Conservation (phyloP, 2,888 invertebrate genomes). For the Congeria kusceri region DNA sequence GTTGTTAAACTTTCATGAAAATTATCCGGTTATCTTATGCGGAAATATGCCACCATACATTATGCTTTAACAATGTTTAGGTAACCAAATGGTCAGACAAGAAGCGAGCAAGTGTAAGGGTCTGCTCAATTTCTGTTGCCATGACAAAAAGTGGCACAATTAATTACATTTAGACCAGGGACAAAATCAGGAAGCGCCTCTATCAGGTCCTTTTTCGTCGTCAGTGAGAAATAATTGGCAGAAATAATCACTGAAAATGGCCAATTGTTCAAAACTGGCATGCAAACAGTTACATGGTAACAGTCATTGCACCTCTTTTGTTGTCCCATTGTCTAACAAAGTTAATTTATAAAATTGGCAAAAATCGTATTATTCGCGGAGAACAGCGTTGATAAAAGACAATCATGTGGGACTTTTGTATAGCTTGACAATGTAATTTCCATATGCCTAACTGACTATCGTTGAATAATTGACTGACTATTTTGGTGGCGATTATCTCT, state of each 20-base stretch:
- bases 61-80: no score
- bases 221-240: not conserved
- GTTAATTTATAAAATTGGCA: constrained; percentile 64
- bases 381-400: constrained; percentile 59
- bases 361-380: constrained; percentile 52
- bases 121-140: no score
- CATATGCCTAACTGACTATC: constrained; percentile 51
- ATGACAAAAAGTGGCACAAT: no score
- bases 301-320: constrained; percentile 37
- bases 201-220: no score
- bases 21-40: no score
- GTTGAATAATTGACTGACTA: constrained; percentile 57
- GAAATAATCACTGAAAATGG: constrained; percentile 22
- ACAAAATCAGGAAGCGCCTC: no score
- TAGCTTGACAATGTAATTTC: constrained; percentile 55
- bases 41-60: no score
- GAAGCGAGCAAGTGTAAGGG: no score
- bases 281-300: constrained; percentile 20
- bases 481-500: constrained; percentile 5
- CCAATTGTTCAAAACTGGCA: constrained; percentile 50
- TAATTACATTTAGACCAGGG: no score
- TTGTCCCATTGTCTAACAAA: constrained; percentile 51
- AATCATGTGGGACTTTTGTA: constrained; percentile 58
- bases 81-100: no score
- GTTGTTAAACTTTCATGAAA: no score